phyloP scores from a whole-genome alignment of 2,113 vertebrate genomes.

The Pseudopodoces humilis region DNA sequence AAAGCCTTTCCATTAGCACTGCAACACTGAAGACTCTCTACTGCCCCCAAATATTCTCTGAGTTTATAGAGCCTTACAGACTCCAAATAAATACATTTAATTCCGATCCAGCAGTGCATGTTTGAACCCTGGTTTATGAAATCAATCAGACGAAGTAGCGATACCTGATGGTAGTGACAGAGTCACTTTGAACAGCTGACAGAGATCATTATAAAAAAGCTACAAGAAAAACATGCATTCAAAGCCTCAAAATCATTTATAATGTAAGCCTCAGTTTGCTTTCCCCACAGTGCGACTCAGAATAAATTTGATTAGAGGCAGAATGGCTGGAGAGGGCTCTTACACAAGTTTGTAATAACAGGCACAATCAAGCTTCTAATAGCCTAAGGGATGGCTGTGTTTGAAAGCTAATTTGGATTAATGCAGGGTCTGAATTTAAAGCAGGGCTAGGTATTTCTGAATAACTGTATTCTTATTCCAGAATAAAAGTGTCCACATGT shows the following conservation, averaged over 20 bases:
- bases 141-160: not conserved
- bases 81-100: conserved; percentile 23
- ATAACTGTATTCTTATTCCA: conserved; percentile 36
- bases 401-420: conserved; percentile 66
- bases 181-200: conserved; percentile 4
- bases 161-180: conserved; percentile 58
- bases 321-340: conserved; percentile 18
- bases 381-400: conserved; percentile 41
- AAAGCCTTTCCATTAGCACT: conserved; percentile 21
- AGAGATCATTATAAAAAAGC: not conserved
- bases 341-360: conserved; percentile 6
- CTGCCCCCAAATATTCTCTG: conserved; percentile 18
- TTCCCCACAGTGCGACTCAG: not conserved
- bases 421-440: conserved; percentile 53
- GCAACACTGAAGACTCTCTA: not conserved
- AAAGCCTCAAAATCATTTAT: conserved; percentile 6
- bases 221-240: not conserved
- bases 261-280: not conserved
- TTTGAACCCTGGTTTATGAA: not conserved
- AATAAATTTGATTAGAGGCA: conserved; percentile 41
- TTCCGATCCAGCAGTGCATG: not conserved
- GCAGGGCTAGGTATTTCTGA: conserved; percentile 41
- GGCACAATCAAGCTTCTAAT: conserved; percentile 39
- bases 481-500: conserved; percentile 28
- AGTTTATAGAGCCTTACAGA: not conserved